Percentiles rank a stretch among this genome's conserved stretches.
Evolutionary conservation across 2,113 vertebrate species (phyloP).

Genomic region (Dasyornis broadbenti): DNA sequence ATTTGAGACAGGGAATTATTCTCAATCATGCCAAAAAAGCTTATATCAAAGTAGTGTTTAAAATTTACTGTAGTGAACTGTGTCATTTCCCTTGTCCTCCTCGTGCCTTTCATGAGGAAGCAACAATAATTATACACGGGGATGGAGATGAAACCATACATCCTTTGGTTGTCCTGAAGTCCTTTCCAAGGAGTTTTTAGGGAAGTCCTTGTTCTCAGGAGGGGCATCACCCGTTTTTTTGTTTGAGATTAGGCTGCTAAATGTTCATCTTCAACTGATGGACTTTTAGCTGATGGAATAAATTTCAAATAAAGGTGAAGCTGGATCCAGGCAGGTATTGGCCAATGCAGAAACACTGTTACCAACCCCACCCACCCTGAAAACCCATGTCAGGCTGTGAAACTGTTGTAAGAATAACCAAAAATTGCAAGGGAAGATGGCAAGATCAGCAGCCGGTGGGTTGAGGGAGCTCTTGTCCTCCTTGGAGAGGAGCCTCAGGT

Average conservation of each 20-base stretch:
- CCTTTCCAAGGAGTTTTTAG: not conserved
- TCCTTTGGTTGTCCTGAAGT: not conserved
- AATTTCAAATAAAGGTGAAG: not conserved
- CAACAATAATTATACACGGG: not conserved
- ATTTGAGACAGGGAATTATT: not conserved
- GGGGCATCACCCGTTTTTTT: not conserved
- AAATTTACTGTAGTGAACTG: not conserved
- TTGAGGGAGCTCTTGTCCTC: not conserved
- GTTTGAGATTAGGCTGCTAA: not conserved
- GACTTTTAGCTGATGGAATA: not conserved
- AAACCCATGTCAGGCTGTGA: not conserved
- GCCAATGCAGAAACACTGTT: not conserved
- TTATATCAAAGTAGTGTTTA: not conserved
- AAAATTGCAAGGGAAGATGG: not conserved
- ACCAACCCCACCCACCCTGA: not conserved
- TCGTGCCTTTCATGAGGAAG: not conserved
- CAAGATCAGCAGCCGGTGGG: not conserved
- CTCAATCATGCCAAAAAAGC: not conserved
- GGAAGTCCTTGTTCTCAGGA: not conserved
- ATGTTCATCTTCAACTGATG: not conserved
- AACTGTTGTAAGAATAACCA: not conserved
- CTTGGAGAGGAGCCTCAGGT: not conserved
- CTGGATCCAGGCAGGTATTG: not conserved
- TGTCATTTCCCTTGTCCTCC: not conserved
- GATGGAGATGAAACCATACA: not conserved